Percentiles rank a stretch among this genome's conserved stretches.
Conservation (phyloP, 2,113 vertebrate genomes). For the Camarhynchus parvulus region DNA sequence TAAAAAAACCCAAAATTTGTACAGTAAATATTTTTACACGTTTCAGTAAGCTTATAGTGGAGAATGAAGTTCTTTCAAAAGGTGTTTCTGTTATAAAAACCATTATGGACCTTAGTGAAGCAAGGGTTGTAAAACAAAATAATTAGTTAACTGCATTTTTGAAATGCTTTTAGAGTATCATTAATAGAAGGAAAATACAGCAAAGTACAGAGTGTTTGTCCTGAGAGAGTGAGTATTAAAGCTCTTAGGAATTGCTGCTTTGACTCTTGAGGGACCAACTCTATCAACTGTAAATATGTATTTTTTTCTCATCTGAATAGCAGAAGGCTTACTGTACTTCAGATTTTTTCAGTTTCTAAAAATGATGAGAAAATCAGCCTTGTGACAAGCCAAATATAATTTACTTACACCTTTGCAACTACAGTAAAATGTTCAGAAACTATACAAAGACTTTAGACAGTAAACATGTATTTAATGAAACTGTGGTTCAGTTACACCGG, state of each 20-base stretch:
- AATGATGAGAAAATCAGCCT: constrained; percentile 38
- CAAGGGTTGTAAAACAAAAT: background rate
- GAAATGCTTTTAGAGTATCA: background rate
- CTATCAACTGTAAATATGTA: background rate
- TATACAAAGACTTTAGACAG: constrained; percentile 76
- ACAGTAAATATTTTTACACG: background rate
- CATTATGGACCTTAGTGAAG: background rate
- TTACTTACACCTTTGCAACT: constrained; percentile 69
- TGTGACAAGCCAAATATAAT: constrained; percentile 72
- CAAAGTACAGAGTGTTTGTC: background rate
- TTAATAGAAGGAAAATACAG: background rate
- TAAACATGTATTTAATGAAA: constrained; percentile 73
- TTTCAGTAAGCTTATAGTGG: background rate
- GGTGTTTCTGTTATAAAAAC: background rate
- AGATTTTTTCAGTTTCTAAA: background rate
- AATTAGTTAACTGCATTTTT: background rate
- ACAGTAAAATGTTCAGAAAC: constrained; percentile 72
- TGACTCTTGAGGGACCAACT: background rate
- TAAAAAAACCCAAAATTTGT: background rate
- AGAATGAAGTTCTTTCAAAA: background rate
- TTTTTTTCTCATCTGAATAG: background rate
- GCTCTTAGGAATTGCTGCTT: background rate
- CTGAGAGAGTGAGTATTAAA: background rate
- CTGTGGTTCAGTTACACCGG: constrained; percentile 84
- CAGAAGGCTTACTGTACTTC: background rate